phyloP scores from a whole-genome alignment of 2,888 invertebrate genomes.

The Leucophora obtusa region DNA sequence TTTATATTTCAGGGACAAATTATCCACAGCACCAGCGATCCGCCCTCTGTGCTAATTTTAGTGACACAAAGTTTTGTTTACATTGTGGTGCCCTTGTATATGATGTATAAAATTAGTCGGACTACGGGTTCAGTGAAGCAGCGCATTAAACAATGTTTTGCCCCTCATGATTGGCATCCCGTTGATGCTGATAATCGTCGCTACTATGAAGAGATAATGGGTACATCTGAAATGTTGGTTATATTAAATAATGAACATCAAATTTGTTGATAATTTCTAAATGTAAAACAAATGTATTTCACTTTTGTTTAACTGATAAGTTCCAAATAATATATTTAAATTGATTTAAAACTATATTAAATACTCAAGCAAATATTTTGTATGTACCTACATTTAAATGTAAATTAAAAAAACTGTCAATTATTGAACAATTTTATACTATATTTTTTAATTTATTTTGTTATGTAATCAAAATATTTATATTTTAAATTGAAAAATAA shows the following conservation, averaged over 20 bases:
- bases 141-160: slow-evolving; percentile 74
- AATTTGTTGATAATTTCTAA: slow-evolving; percentile 39
- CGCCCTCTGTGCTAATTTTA: slow-evolving; percentile 66
- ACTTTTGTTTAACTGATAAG: slow-evolving; percentile 12
- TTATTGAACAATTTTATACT: neutral
- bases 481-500: neutral
- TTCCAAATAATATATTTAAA: neutral
- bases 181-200: slow-evolving; percentile 75
- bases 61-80: slow-evolving; percentile 70
- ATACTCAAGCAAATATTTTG: neutral
- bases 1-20: slow-evolving; percentile 54
- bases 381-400: neutral
- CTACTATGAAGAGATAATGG: slow-evolving; percentile 77
- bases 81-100: slow-evolving; percentile 71
- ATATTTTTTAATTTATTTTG: neutral
- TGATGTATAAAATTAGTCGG: slow-evolving; percentile 71
- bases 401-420: neutral
- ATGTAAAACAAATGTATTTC: neutral
- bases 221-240: slow-evolving; percentile 75
- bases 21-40: slow-evolving; percentile 60
- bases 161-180: slow-evolving; percentile 78
- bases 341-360: neutral
- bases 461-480: neutral
- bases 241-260: slow-evolving; percentile 67
- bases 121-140: slow-evolving; percentile 72